phyloP scores from a whole-genome alignment of 1,140 invertebrate species.

The Polypedilum pembai region DNA sequence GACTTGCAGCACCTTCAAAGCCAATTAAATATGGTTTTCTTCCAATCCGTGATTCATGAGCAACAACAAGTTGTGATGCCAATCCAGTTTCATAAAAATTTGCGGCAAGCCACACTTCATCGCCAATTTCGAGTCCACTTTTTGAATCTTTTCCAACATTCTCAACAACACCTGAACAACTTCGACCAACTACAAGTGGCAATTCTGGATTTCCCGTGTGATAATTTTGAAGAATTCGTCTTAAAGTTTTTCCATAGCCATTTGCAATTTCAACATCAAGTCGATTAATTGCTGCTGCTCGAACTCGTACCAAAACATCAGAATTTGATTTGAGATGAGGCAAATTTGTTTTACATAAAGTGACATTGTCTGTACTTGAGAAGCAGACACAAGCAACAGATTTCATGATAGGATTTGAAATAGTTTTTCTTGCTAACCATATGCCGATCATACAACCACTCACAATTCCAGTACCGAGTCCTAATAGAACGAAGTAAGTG shows the following conservation, averaged over 20 bases:
- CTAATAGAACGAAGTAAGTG: constrained; percentile 15
- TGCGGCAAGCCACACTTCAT: constrained; percentile 55
- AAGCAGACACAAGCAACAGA: constrained; percentile 20
- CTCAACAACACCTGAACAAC: constrained; percentile 59
- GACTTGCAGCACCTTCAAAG: constrained; percentile 59
- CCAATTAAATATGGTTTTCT: constrained; percentile 57
- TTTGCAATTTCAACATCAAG: constrained; percentile 56
- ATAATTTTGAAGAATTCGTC: constrained; percentile 36
- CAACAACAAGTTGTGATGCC: constrained; percentile 54
- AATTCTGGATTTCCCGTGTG: constrained; percentile 39
- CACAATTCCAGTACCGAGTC: constrained; percentile 15
- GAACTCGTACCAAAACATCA: constrained; percentile 58
- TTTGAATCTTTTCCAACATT: constrained; percentile 49
- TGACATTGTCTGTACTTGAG: not conserved
- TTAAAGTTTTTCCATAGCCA: constrained; percentile 53
- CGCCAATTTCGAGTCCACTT: constrained; percentile 57
- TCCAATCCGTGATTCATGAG: constrained; percentile 50
- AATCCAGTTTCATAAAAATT: constrained; percentile 53
- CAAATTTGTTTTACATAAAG: constrained; percentile 13
- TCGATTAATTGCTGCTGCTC: constrained; percentile 54
- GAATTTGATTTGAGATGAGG: not conserved
- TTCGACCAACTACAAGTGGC: constrained; percentile 58
- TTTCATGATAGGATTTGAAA: constrained; percentile 28
- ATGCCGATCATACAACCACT: constrained; percentile 28
- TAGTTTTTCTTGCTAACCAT: constrained; percentile 22